A percentile compares a stretch with the other conserved stretches of the same genome.
These are phyloP conservation scores for Speoplatyrhinus poulsoni DNA, from an alignment of 2,113 vertebrate genomes.

Conservation along the genomic window DNA sequence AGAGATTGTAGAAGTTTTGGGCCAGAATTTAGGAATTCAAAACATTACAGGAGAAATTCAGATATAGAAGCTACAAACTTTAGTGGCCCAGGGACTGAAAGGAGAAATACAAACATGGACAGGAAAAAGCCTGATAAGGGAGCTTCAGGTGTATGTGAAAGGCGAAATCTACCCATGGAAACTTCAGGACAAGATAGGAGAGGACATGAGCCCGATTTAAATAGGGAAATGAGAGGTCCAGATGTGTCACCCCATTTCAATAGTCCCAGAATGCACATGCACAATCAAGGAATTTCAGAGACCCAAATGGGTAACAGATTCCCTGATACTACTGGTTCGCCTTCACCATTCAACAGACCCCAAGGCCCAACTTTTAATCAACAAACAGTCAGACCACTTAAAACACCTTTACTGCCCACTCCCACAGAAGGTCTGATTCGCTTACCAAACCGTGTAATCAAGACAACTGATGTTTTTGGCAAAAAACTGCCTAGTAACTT, in stretches of 20 bases:
- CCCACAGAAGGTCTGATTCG: conserved; percentile 73
- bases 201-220: conserved; percentile 25
- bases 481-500: conserved; percentile 29
- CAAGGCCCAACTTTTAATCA: conserved; percentile 58
- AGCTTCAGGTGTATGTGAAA: conserved; percentile 19
- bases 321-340: conserved; percentile 68
- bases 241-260: conserved; percentile 40
- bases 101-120: not conserved
- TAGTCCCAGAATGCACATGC: conserved; percentile 23
- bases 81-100: conserved; percentile 3
- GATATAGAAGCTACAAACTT: conserved; percentile 33
- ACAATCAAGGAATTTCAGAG: conserved; percentile 69
- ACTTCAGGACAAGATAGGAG: conserved; percentile 6
- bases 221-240: not conserved
- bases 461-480: conserved; percentile 65
- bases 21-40: not conserved
- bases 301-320: conserved; percentile 73
- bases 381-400: conserved; percentile 58
- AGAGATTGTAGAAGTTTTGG: not conserved
- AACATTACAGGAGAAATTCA: conserved; percentile 36
- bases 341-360: conserved; percentile 66
- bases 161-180: conserved; percentile 18
- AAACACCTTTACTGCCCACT: conserved; percentile 86
- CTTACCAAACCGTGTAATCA: conserved; percentile 52
- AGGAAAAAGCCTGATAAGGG: not conserved